phyloP scores from a whole-genome alignment of 2,888 invertebrate species.

The Apamea crenata region DNA sequence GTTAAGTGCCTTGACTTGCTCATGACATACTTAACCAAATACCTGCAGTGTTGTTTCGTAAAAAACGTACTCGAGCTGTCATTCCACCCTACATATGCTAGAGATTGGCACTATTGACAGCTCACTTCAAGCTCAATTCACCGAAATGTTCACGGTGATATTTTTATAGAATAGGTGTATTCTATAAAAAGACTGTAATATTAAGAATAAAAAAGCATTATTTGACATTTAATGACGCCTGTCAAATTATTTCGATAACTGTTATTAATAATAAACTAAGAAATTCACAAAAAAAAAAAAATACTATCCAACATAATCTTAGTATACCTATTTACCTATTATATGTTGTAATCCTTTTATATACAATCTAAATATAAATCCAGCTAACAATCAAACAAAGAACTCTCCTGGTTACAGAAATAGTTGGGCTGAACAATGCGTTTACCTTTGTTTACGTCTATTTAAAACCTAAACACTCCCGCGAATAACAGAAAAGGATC shows the following conservation, averaged over 20 bases:
- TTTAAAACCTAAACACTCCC: slow-evolving; percentile 69
- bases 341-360: neutral
- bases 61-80: neutral
- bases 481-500: slow-evolving; percentile 65
- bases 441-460: slow-evolving; percentile 68
- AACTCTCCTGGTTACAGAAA: slow-evolving; percentile 43
- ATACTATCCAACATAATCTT: neutral
- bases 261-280: neutral
- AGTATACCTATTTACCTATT: neutral
- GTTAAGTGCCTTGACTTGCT: neutral
- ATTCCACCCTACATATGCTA: neutral
- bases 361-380: slow-evolving; percentile 41
- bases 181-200: neutral
- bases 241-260: neutral
- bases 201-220: neutral
- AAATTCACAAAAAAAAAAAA: neutral
- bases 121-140: neutral
- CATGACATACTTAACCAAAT: neutral
- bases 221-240: neutral
- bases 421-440: slow-evolving; percentile 49
- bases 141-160: neutral
- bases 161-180: neutral
- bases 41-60: neutral
- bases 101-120: neutral
- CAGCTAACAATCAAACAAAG: slow-evolving; percentile 60